Evolutionary conservation across 2,797 vertebrate genomes (phyloP).

Genomic region (Enteromius trimaculatus): DNA sequence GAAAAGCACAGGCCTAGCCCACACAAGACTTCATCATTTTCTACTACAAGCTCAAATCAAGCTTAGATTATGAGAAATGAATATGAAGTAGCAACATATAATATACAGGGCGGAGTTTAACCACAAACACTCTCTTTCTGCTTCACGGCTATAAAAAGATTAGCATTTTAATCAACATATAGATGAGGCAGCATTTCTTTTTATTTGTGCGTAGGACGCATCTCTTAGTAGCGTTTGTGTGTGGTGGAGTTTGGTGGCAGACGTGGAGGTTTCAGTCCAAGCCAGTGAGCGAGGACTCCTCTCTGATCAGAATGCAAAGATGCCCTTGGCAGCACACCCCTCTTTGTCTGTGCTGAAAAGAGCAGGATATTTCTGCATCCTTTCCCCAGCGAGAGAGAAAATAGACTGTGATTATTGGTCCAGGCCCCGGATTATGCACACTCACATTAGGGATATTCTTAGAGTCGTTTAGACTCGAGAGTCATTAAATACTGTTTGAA

Average conservation of each 20-base stretch:
- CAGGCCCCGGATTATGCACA: slow-evolving; percentile 31
- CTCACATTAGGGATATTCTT: slow-evolving; percentile 41
- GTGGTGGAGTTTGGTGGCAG: slow-evolving; percentile 8
- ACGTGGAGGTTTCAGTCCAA: slow-evolving; percentile 19
- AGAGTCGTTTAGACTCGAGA: slow-evolving; percentile 19
- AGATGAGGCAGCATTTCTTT: not conserved
- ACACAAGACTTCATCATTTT: not conserved
- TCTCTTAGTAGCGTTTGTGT: not conserved
- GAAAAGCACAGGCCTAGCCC: not conserved
- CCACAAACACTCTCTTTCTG: not conserved
- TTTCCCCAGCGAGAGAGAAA: slow-evolving; percentile 24
- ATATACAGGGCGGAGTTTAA: not conserved
- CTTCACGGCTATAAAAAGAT: slow-evolving; percentile 8
- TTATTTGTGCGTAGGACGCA: not conserved
- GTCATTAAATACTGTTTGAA: slow-evolving; percentile 36
- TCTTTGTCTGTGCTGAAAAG: slow-evolving; percentile 56
- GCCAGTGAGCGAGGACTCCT: slow-evolving; percentile 49
- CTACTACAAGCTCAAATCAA: not conserved
- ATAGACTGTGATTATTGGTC: slow-evolving; percentile 29
- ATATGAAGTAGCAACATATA: not conserved
- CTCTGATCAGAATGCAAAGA: slow-evolving; percentile 60
- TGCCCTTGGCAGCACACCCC: slow-evolving; percentile 55
- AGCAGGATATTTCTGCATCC: slow-evolving; percentile 52
- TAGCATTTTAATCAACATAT: slow-evolving; percentile 5
- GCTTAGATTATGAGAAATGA: not conserved